Evolutionary conservation across 2,888 invertebrate species (phyloP).

Genomic region (Noctua janthe): DNA sequence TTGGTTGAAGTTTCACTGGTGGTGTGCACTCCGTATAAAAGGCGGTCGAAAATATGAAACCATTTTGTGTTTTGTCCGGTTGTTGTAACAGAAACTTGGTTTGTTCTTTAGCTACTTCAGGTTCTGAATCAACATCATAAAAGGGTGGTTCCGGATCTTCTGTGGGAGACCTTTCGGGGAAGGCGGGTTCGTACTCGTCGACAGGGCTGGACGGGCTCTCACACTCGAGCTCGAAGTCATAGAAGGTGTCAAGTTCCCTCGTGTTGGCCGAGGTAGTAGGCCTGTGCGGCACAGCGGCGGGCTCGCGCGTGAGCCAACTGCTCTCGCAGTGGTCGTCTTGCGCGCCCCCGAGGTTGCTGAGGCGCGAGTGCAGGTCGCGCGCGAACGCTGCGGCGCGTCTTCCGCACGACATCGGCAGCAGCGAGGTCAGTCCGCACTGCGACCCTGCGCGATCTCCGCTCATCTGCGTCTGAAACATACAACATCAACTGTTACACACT

Average conservation of each 20-base stretch:
- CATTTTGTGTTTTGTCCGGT: constrained; percentile 89
- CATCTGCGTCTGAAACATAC: constrained; percentile 88
- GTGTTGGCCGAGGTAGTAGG: constrained; percentile 75
- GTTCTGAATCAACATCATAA: constrained; percentile 74
- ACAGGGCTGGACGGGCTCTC: constrained; percentile 93
- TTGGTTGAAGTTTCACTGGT: constrained; percentile 85
- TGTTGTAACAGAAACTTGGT: constrained; percentile 81
- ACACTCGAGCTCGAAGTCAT: constrained; percentile 92
- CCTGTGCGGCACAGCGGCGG: constrained; percentile 67
- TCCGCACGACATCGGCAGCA: constrained; percentile 94
- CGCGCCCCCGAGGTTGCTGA: constrained; percentile 92
- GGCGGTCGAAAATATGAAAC: constrained; percentile 84
- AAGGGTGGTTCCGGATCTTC: constrained; percentile 70
- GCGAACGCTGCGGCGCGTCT: constrained; percentile 95
- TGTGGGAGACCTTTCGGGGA: constrained; percentile 88
- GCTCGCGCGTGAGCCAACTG: constrained; percentile 83
- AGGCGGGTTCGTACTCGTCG: constrained; percentile 89
- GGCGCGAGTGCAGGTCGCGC: constrained; percentile 93
- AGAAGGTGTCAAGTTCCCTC: constrained; percentile 90
- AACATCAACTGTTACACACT: constrained; percentile 50
- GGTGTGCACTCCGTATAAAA: constrained; percentile 82
- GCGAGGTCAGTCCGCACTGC: constrained; percentile 92
- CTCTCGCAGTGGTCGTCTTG: constrained; percentile 85
- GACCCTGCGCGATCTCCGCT: constrained; percentile 89
- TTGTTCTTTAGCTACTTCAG: constrained; percentile 87